Evolutionary conservation across 2,797 vertebrate genomes (phyloP).

Genomic region (Paguma larvata): DNA sequence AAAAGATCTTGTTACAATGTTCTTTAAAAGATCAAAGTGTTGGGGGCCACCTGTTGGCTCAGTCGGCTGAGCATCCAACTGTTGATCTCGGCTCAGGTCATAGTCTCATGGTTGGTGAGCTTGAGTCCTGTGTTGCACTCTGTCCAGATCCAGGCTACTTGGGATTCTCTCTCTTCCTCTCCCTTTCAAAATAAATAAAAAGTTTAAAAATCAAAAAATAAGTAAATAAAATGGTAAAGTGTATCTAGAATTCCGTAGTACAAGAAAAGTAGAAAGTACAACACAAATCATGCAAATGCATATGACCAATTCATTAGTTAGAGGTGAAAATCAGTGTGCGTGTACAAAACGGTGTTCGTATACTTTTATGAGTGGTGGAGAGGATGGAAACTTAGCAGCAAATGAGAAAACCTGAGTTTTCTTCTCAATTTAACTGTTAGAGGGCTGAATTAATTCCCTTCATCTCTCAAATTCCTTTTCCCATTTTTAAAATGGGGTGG

Average conservation of each 20-base stretch:
- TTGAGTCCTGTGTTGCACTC: no score
- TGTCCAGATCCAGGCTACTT: no score
- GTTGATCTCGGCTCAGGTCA: no score
- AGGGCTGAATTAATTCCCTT: constrained; percentile 10
- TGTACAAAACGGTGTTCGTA: background rate
- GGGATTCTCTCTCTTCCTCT: no score
- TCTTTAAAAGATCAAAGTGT: background rate
- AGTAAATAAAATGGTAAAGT: background rate
- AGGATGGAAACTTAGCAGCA: background rate
- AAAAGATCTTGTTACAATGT: background rate
- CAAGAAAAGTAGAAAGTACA: background rate
- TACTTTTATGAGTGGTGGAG: background rate
- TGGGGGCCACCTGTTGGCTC: background rate
- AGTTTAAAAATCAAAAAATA: no score
- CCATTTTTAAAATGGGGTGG: background rate
- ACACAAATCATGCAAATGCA: background rate
- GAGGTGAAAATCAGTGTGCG: background rate
- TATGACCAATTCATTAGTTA: background rate
- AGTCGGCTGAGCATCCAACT: no score
- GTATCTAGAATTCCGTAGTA: background rate
- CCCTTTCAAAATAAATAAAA: no score
- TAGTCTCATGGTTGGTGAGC: no score
- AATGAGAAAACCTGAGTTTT: constrained; percentile 19
- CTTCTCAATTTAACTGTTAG: background rate
- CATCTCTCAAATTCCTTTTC: constrained; percentile 5